Conservation (phyloP, 2,797 vertebrate species). For the Chiloscyllium punctatum region DNA sequence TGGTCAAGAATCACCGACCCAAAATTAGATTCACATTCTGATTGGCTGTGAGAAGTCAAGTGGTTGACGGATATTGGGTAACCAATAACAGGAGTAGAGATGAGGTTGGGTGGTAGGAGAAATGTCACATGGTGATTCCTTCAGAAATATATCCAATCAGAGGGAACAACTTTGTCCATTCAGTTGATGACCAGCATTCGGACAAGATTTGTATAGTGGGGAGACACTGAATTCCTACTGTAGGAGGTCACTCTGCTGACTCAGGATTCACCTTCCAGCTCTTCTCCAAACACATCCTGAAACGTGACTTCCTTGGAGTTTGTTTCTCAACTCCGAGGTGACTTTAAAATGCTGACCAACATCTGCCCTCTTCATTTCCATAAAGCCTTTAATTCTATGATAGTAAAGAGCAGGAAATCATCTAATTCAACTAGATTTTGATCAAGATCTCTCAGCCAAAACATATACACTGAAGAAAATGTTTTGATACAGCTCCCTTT, state of each 20-base stretch:
- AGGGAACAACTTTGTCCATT: no score
- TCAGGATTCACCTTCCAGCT: background rate
- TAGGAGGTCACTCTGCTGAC: no score
- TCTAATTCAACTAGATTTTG: background rate
- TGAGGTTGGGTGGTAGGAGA: no score
- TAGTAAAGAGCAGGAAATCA: background rate
- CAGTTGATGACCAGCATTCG: no score
- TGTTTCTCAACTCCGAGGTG: background rate
- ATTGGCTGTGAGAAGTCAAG: no score
- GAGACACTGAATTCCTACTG: no score
- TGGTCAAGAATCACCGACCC: no score
- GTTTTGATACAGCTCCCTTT: background rate
- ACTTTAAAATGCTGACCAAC: background rate
- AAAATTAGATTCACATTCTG: no score
- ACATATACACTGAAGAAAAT: background rate
- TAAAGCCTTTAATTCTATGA: background rate
- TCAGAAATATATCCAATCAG: background rate
- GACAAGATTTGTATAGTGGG: no score
- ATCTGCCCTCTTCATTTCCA: background rate
- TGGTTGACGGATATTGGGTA: no score
- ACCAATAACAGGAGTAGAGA: no score
- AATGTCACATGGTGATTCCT: no score
- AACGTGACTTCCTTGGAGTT: background rate
- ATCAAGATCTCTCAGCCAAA: background rate
- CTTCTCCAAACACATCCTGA: background rate